Conservation (phyloP, 2,113 vertebrate species). For the Lagopus leucura region DNA sequence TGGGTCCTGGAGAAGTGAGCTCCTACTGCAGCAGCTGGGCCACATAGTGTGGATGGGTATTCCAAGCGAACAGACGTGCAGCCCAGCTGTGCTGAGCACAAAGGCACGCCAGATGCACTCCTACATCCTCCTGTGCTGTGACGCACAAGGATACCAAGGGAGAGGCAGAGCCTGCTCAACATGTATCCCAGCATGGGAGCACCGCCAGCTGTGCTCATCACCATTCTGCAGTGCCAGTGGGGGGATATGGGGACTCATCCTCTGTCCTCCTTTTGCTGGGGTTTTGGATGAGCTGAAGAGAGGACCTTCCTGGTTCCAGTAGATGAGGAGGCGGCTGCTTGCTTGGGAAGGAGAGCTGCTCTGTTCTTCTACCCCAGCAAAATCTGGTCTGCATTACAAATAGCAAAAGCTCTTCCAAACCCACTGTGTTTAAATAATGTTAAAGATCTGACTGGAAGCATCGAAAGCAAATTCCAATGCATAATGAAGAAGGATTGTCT, state of each 20-base stretch:
- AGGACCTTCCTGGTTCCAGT: neutral
- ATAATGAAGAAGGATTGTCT: slow-evolving; percentile 70
- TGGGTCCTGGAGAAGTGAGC: neutral
- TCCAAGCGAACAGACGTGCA: neutral
- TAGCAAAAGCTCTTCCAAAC: slow-evolving; percentile 45
- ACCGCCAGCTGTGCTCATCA: neutral
- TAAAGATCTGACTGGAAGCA: slow-evolving; percentile 58
- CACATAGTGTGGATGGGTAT: accelerated
- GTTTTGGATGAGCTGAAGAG: neutral
- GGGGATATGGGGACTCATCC: neutral
- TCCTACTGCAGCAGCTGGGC: accelerated
- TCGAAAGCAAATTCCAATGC: slow-evolving; percentile 47
- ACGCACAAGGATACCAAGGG: accelerated
- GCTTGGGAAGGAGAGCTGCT: neutral
- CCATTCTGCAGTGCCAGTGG: neutral
- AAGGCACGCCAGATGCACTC: slow-evolving; percentile 22
- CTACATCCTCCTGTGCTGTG: neutral
- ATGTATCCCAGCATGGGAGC: accelerated
- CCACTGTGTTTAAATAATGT: slow-evolving; percentile 58
- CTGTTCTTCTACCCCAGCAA: slow-evolving; percentile 4
- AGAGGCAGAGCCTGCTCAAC: neutral
- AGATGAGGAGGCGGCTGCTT: neutral
- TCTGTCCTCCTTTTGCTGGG: neutral
- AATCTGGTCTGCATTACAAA: slow-evolving; percentile 69
- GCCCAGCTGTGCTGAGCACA: neutral